Percentiles rank a stretch among this genome's conserved stretches.
Evolutionary conservation across 2,113 vertebrate genomes (phyloP).

Genomic region (Sprattus sprattus): DNA sequence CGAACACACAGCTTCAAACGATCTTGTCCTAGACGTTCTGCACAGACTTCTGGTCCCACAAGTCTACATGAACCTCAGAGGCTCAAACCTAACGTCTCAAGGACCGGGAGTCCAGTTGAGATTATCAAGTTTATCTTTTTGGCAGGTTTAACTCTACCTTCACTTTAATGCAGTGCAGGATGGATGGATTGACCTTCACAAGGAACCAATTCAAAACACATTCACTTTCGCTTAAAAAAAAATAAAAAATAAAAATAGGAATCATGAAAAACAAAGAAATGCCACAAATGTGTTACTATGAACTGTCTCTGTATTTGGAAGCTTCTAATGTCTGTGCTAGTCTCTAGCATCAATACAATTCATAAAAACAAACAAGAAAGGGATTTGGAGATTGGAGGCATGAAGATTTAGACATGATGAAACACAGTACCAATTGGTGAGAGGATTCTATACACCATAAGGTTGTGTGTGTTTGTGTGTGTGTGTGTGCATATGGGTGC

Average conservation of each 20-base stretch:
- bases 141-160: not conserved
- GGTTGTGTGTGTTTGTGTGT: slow-evolving; percentile 21
- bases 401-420: not conserved
- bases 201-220: slow-evolving; percentile 7
- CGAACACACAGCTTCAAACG: not conserved
- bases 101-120: not conserved
- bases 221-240: not conserved
- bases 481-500: slow-evolving; percentile 32
- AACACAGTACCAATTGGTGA: not conserved
- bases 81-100: not conserved
- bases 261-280: slow-evolving; percentile 6
- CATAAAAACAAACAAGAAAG: slow-evolving; percentile 15
- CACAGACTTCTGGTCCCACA: slow-evolving; percentile 27
- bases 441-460: not conserved
- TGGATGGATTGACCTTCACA: not conserved
- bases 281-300: not conserved
- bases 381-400: slow-evolving; percentile 10
- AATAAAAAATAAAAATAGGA: not conserved
- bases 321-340: not conserved
- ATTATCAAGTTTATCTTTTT: not conserved
- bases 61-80: not conserved
- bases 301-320: not conserved
- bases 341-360: not conserved
- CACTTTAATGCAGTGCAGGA: not conserved
- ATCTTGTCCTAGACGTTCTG: not conserved